These are phyloP conservation scores for Bimastos eiseni DNA, from an alignment of 2,888 invertebrate species.

Conservation along the genomic window DNA sequence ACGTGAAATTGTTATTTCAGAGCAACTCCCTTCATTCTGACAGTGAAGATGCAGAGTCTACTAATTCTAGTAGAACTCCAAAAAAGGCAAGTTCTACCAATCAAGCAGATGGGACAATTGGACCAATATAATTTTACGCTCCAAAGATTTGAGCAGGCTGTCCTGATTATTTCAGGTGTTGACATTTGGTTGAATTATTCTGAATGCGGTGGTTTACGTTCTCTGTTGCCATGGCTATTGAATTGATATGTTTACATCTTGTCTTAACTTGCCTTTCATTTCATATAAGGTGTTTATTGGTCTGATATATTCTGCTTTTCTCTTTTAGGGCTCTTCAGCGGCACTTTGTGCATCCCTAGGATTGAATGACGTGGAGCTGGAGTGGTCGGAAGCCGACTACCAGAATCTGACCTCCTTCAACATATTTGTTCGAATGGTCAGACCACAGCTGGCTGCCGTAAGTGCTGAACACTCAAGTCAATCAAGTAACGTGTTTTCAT, in stretches of 20 bases:
- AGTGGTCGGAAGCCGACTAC: slow-evolving; percentile 45
- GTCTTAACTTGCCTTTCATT: not conserved
- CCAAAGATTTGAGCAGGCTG: not conserved
- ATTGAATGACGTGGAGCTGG: slow-evolving; percentile 43
- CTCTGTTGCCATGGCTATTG: not conserved
- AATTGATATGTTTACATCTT: not conserved
- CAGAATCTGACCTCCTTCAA: slow-evolving; percentile 45
- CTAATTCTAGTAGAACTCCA: not conserved
- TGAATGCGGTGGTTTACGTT: not conserved
- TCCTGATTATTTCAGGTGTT: not conserved
- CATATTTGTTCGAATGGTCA: slow-evolving; percentile 42
- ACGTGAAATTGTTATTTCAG: not conserved
- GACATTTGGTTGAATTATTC: not conserved
- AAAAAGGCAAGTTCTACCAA: not conserved
- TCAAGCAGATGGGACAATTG: not conserved
- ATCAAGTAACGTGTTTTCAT: not conserved
- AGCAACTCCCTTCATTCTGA: slow-evolving; percentile 15
- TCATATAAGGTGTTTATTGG: not conserved
- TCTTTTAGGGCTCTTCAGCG: slow-evolving; percentile 35
- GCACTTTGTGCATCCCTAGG: slow-evolving; percentile 40
- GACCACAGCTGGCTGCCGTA: slow-evolving; percentile 44
- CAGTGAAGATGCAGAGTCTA: slow-evolving; percentile 19
- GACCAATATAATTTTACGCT: not conserved
- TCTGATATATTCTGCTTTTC: not conserved
- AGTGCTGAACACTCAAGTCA: slow-evolving; percentile 24